A percentile compares a stretch with the other conserved stretches of the same genome.
Evolutionary conservation across 2,888 invertebrate species (phyloP).

Genomic region (Seira ritae): DNA sequence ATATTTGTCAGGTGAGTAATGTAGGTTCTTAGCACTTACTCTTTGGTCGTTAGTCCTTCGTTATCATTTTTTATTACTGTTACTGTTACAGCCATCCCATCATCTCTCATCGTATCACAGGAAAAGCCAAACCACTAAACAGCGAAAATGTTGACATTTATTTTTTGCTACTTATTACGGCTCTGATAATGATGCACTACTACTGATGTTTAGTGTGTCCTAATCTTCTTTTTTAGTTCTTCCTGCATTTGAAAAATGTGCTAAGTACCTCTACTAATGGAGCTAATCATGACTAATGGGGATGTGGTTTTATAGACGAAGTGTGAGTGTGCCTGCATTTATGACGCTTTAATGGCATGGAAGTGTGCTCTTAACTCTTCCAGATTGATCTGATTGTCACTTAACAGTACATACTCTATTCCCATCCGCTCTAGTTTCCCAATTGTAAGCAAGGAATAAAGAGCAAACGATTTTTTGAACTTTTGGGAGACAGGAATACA

Average conservation of each 20-base stretch:
- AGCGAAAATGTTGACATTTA: conserved; percentile 4
- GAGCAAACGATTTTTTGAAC: too few relatives aligned
- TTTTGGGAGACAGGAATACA: too few relatives aligned
- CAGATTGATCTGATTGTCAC: neutral
- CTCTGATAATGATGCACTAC: too few relatives aligned
- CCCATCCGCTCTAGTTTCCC: too few relatives aligned
- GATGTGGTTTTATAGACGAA: neutral
- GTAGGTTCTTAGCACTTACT: too few relatives aligned
- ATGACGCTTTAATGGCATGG: neutral
- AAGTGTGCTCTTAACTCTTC: conserved; percentile 34
- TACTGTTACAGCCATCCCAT: too few relatives aligned
- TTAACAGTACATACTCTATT: neutral
- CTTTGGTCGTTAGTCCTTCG: too few relatives aligned
- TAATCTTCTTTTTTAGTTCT: conserved; percentile 10
- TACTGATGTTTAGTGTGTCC: neutral
- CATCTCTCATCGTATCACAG: neutral
- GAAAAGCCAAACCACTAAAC: neutral
- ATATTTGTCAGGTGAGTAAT: too few relatives aligned
- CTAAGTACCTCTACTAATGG: conserved; percentile 32
- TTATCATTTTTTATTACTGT: too few relatives aligned
- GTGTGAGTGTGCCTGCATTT: neutral
- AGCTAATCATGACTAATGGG: conserved; percentile 47
- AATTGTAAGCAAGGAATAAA: too few relatives aligned
- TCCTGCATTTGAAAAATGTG: neutral
- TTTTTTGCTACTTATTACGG: too few relatives aligned